Evolutionary conservation across 2,888 invertebrate genomes (phyloP), one percentile per base, ranked within the genome.

Genomic region (Taenaris catops): DNA sequence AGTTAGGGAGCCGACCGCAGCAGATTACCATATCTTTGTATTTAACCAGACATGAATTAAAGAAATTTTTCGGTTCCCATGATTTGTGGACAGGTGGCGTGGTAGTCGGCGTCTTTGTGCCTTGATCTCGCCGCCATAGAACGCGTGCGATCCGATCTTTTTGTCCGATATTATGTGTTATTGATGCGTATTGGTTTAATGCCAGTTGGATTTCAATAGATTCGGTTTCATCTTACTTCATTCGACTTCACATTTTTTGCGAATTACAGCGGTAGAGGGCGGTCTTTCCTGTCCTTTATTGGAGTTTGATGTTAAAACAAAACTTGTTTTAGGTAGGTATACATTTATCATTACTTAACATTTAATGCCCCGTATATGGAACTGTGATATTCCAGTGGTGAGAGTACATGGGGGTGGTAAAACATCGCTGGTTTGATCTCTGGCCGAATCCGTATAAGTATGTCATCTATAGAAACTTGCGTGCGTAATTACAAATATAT

Each of bases 41-140:
- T 26, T 35, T 40, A 35, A 23, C 44, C 35, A 33, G 36, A 38
- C 26, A 34, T 40, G 45, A 40, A 37, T 43, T 38, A 39, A 44
- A 46, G 40, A 26, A 39, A 41, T 64, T 64, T 64, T 64, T 55
- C 59, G 56, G 67, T 80, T 83, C 81, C 73, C 81, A 80, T 78
- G 80, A 72, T 78, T 76, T 71, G 70, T 68, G 64, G 74, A 73
- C 84, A 84, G 84, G 84, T 83, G 84, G 79, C 70, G 71, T 68
- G 64, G 67, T 65, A 60, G 71, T 73, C 79, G 81, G 83, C 66
- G 48, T 63, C 70, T 80, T 75, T 79, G 68, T 60, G 57, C 63
- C 78, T 75, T 80, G 72, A 80, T 73, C 61, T 64, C 46, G 66
- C 84, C 84, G 81, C 61, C 54, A 58, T 65, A 69, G 75, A 76